Evolutionary conservation across 1,140 invertebrate species (phyloP).

Genomic region (Caenorhabditis brenneri): DNA sequence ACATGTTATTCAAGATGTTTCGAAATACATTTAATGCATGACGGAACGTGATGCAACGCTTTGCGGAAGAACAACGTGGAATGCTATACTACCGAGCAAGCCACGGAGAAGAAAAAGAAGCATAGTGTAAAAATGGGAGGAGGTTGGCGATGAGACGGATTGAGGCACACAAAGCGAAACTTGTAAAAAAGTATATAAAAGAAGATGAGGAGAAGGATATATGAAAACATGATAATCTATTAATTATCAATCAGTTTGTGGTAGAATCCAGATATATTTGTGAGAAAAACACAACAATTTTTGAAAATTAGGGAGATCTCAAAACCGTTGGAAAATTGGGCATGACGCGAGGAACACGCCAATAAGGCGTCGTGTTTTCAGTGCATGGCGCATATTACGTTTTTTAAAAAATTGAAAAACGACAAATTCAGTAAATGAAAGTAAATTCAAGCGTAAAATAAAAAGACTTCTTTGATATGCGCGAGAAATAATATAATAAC

Average conservation of each 20-base stretch:
- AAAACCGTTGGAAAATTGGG: neutral
- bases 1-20: neutral
- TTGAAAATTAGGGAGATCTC: neutral
- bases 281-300: neutral
- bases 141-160: neutral
- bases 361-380: neutral
- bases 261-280: neutral
- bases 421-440: no score
- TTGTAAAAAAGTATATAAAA: no score
- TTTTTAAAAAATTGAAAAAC: neutral
- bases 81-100: neutral
- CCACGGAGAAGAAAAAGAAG: neutral
- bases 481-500: neutral
- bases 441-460: neutral
- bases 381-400: neutral
- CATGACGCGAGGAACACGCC: neutral
- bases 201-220: no score
- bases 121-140: neutral
- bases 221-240: no score
- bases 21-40: conserved; percentile 26
- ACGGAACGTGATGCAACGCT: conserved; percentile 36
- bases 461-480: neutral
- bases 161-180: neutral
- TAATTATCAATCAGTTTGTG: neutral
- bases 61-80: neutral